Conservation (phyloP, 2,888 invertebrate genomes). For the Cylloceria caligata region DNA sequence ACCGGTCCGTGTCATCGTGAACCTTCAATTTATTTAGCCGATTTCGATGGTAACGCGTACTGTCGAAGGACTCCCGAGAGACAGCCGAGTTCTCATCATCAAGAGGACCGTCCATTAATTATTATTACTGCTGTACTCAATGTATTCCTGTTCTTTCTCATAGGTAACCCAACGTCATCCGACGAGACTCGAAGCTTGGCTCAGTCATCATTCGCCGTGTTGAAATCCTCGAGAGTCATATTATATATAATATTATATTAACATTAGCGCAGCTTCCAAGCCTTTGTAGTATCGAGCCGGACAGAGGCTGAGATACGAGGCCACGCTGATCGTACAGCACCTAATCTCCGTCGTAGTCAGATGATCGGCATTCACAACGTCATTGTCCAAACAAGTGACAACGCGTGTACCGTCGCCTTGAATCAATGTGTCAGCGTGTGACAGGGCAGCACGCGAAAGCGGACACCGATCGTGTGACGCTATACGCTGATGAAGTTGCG, state of each 20-base stretch:
- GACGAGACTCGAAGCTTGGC: conserved; percentile 33
- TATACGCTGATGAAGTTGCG: conserved; percentile 16
- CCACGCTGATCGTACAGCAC: conserved; percentile 17
- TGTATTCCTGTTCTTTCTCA: conserved; percentile 50
- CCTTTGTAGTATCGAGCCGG: not conserved
- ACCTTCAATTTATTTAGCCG: conserved; percentile 56
- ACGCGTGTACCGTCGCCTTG: conserved; percentile 51
- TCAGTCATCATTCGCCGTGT: conserved; percentile 66
- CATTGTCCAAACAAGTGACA: conserved; percentile 50
- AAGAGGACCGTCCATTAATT: conserved; percentile 65
- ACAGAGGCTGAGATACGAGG: conserved; percentile 18
- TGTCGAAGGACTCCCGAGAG: conserved; percentile 54
- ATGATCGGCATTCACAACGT: conserved; percentile 53
- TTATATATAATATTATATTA: conserved; percentile 35
- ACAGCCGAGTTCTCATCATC: conserved; percentile 46
- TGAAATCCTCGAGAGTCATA: conserved; percentile 56
- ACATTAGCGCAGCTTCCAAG: conserved; percentile 55
- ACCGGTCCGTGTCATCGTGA: conserved; percentile 39
- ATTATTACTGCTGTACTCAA: conserved; percentile 55
- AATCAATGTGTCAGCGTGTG: conserved; percentile 35
- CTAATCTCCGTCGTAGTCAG: conserved; percentile 45
- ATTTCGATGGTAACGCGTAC: conserved; percentile 34
- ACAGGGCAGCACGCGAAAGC: not conserved
- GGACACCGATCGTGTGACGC: conserved; percentile 24
- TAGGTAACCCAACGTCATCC: conserved; percentile 45